Base-by-base conservation (phyloP, 1,140 invertebrate genomes). In the Probaryconus sp. region DNA sequence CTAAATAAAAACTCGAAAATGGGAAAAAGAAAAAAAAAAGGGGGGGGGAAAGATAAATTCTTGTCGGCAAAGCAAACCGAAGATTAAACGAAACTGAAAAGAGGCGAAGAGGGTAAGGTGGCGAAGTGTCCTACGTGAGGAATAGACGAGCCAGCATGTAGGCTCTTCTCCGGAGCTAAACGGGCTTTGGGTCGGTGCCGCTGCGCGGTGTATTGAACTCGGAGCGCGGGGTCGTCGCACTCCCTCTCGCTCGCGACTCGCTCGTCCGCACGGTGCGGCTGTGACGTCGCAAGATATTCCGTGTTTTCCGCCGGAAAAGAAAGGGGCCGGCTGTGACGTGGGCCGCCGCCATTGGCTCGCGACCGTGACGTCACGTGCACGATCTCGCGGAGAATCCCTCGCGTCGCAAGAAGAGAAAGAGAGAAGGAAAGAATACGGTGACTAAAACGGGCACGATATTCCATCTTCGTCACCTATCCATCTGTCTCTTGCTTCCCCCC, bases 171-270 rank as follows among this genome's bases (percentile, higher is more conserved):
- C 40, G 38, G 20, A 53, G 40, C 10, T 21, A 38, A 38, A 14
- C 28, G 13, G 9, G 24, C 11, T 47, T 13, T 43, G 20, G 42
- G 24, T 35, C 55, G 17, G 33, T n/a, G n/a, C n/a, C 31, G 56
- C 43, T 17, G 45, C 35, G 63, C 60, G 77, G 85, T 84, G 79
- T 87, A 87, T 86, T 86, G 85, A 87, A 86, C 85, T 85, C 84
- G 35, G 77, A 64, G 40, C 67, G 76, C 69, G 77, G 68, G 85
- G 83, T 87, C 83, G 56, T 87, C 86, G 72, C 85, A 84, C 85
- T 80, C 75, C 48, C 64, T 51, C 56, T 73, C 58, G 48, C 67
- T 50, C 63, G 65, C 43, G 47, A 48, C 67, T 61, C 43, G 61
- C 63, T 61, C 55, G 50, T 65, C 65, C 67, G 35, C 56, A 65